These are phyloP conservation scores for Taxidea taxus DNA, from an alignment of 2,113 vertebrate species.

Conservation along the genomic window DNA sequence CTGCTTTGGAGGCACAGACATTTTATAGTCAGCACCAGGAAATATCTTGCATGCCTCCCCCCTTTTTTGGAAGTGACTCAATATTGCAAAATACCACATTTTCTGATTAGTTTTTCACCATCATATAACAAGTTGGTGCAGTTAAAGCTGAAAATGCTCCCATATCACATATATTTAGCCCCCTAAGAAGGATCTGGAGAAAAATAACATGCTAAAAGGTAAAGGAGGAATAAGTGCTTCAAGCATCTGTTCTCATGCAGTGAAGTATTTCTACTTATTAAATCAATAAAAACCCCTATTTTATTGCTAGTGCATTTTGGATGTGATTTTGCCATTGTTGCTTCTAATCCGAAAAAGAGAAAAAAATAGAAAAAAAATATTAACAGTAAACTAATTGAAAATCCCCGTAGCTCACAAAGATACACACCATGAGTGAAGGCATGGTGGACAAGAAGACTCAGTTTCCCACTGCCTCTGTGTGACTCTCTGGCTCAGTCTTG, in stretches of 20 bases:
- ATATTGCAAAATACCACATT: background rate
- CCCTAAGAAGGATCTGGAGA: background rate
- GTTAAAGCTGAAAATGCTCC: background rate
- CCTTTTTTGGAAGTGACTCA: background rate
- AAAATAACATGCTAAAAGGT: background rate
- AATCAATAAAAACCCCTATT: background rate
- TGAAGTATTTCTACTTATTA: background rate
- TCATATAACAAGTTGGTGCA: background rate
- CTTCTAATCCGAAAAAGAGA: background rate
- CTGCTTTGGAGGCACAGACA: background rate
- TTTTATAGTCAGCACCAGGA: background rate
- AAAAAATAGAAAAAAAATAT: background rate
- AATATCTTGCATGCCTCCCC: background rate
- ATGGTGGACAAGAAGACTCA: accelerated
- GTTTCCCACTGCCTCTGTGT: background rate
- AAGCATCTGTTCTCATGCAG: background rate
- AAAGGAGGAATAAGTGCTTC: background rate
- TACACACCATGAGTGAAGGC: background rate
- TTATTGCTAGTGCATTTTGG: background rate
- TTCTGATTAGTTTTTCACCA: background rate
- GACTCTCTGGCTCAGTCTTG: background rate
- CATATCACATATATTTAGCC: background rate
- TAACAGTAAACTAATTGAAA: background rate
- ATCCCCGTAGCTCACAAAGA: background rate
- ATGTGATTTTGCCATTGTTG: background rate